These are phyloP conservation scores for Brachylomia viminalis DNA, from an alignment of 2,888 invertebrate genomes.

Conservation along the genomic window DNA sequence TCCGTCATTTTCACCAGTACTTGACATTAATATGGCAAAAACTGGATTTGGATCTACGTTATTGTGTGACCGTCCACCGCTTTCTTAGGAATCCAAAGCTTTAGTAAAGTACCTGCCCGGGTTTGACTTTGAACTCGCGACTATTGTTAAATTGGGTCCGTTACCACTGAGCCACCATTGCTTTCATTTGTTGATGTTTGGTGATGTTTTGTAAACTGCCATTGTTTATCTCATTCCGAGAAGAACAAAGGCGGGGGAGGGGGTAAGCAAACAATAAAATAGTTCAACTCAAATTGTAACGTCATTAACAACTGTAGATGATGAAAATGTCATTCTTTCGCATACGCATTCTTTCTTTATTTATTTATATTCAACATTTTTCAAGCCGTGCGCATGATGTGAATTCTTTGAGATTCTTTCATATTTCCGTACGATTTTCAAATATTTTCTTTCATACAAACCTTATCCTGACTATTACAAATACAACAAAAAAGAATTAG, in stretches of 20 bases:
- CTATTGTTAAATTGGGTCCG: too few species aligned
- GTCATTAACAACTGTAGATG: too few species aligned
- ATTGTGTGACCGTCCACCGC: too few species aligned
- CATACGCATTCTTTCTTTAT: not conserved
- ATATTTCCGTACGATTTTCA: too few species aligned
- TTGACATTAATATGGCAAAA: not conserved
- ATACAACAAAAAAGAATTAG: too few species aligned
- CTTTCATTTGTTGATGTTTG: not conserved
- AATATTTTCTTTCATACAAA: too few species aligned
- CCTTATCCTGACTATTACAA: too few species aligned
- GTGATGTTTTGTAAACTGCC: not conserved
- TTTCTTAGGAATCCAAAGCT: not conserved
- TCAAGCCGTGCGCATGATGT: too few species aligned
- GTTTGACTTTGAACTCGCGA: not conserved
- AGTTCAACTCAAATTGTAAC: not conserved
- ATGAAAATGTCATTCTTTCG: not conserved
- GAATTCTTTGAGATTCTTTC: too few species aligned
- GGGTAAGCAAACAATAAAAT: not conserved
- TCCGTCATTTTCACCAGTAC: too few species aligned
- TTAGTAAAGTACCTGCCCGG: not conserved
- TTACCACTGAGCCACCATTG: not conserved
- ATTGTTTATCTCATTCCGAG: not conserved
- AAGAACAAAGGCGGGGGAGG: not conserved
- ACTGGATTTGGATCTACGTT: not conserved
- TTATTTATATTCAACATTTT: too few species aligned